Conservation (phyloP, 1,140 invertebrate genomes). For the Oncopeltus fasciatus region DNA sequence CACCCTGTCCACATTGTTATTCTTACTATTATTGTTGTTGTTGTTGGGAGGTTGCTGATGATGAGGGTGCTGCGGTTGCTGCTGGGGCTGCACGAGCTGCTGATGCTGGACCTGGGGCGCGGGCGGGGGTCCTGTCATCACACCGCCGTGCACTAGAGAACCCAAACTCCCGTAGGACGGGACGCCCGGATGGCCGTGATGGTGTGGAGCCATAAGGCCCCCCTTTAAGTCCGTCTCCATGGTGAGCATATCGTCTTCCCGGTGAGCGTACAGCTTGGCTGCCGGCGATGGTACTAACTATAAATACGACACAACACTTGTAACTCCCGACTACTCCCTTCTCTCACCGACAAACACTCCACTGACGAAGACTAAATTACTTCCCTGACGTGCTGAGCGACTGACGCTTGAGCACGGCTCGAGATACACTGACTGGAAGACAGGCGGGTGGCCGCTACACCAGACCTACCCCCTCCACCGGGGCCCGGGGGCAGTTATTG, state of each 20-base stretch:
- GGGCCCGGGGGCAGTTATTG: conserved; percentile 19
- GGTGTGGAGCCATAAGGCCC: conserved; percentile 43
- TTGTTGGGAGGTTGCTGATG: conserved; percentile 36
- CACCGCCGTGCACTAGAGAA: conserved; percentile 27
- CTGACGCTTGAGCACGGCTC: neutral
- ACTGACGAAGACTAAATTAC: neutral
- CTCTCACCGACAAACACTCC: neutral
- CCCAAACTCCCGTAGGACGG: conserved; percentile 46
- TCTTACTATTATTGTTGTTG: conserved; percentile 58
- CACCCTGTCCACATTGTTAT: conserved; percentile 75
- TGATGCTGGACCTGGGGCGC: conserved; percentile 35
- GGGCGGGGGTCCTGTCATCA: conserved; percentile 39
- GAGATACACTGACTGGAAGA: conserved; percentile 10
- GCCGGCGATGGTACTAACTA: neutral
- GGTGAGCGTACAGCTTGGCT: conserved; percentile 50
- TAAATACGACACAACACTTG: conserved; percentile 5
- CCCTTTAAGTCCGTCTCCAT: conserved; percentile 79
- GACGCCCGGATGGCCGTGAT: conserved; percentile 28
- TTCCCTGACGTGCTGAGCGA: too few species aligned
- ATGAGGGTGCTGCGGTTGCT: conserved; percentile 32
- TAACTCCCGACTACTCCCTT: neutral
- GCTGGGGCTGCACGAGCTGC: conserved; percentile 34
- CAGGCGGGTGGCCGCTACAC: conserved; percentile 7
- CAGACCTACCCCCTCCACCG: conserved; percentile 5
- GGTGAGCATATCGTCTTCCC: conserved; percentile 66